phyloP scores from a whole-genome alignment of 37 sponge, comb jelly and placozoan species.

The Amphimedon queenslandica region DNA sequence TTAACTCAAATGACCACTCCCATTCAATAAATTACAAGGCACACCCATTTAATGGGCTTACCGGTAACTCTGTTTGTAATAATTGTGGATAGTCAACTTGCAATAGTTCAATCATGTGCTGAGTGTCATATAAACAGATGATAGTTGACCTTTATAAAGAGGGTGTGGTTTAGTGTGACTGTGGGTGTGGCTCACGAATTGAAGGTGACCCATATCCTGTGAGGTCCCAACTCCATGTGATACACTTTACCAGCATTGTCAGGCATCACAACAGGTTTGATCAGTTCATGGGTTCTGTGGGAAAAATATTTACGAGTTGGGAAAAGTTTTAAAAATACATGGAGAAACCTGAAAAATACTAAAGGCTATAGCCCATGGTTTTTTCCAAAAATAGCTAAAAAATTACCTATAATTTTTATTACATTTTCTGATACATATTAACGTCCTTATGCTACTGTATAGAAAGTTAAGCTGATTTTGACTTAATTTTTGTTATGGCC shows the following conservation, averaged over 20 bases:
- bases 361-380: too few species aligned
- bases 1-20: not conserved
- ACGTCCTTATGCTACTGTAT: too few species aligned
- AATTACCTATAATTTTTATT: too few species aligned
- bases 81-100: conserved; percentile 30
- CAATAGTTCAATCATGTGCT: conserved; percentile 26
- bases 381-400: too few species aligned
- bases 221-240: conserved; percentile 22
- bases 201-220: conserved; percentile 51
- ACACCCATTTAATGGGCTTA: not conserved
- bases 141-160: conserved; percentile 21
- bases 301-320: not conserved
- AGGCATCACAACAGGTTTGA: conserved; percentile 30
- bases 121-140: conserved; percentile 23
- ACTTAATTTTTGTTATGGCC: too few species aligned
- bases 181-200: conserved; percentile 7
- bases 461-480: too few species aligned
- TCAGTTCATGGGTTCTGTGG: conserved; percentile 33
- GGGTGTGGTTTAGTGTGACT: not conserved
- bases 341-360: too few species aligned
- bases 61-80: not conserved
- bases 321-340: too few species aligned
- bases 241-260: conserved; percentile 23
- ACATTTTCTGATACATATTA: too few species aligned
- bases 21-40: not conserved